phyloP scores from a whole-genome alignment of 2,888 invertebrate genomes.

The Hyposoter didymator region DNA sequence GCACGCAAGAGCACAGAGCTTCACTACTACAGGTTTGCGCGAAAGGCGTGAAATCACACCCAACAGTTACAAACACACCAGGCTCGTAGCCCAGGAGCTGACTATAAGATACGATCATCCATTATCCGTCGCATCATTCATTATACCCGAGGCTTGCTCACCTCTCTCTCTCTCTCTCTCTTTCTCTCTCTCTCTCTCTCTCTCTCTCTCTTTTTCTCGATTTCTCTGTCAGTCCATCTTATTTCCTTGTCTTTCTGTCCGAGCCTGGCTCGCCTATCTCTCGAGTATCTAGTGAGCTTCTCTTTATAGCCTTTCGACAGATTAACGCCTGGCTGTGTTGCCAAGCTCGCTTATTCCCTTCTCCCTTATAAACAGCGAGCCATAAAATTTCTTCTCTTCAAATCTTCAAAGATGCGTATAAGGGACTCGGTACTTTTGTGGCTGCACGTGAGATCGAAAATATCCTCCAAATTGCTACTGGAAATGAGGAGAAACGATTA shows the following conservation, averaged over 20 bases:
- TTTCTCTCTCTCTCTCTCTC: constrained; percentile 32
- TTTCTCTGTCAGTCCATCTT: constrained; percentile 33
- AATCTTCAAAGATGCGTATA: not conserved
- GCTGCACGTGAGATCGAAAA: not conserved
- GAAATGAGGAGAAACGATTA: constrained; percentile 15
- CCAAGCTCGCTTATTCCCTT: constrained; percentile 39
- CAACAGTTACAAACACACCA: constrained; percentile 62
- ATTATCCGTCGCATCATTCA: constrained; percentile 79
- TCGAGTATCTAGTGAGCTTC: constrained; percentile 70
- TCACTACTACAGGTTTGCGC: constrained; percentile 49
- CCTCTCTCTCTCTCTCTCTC: constrained; percentile 45
- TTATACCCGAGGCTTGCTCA: constrained; percentile 71
- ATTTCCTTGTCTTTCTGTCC: constrained; percentile 43
- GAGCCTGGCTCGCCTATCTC: constrained; percentile 47
- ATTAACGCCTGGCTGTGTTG: constrained; percentile 70
- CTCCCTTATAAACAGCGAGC: constrained; percentile 35
- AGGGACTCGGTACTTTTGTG: not conserved
- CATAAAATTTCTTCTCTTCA: constrained; percentile 1
- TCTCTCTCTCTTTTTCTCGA: not conserved
- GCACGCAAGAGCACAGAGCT: constrained; percentile 64
- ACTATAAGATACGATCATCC: constrained; percentile 74
- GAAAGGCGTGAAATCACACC: constrained; percentile 67
- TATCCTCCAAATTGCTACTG: constrained; percentile 12
- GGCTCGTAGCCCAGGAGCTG: constrained; percentile 59
- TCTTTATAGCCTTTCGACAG: constrained; percentile 72